These are phyloP conservation scores for Seriola quinqueradiata DNA, from an alignment of 2,113 vertebrate species.

Conservation along the genomic window DNA sequence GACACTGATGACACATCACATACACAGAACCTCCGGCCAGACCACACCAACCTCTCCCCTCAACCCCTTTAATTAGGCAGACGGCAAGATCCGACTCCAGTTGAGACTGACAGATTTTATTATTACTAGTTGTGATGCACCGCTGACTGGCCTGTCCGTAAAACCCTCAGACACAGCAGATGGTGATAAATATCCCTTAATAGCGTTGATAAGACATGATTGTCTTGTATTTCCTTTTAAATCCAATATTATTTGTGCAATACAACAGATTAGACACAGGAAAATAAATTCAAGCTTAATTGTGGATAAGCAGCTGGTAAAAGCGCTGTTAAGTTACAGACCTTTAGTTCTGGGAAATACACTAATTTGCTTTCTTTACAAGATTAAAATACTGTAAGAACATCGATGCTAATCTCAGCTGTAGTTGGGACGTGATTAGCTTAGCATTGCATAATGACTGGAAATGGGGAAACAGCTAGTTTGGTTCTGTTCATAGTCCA, in stretches of 20 bases:
- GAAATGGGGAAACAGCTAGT: not conserved
- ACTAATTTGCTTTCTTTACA: not conserved
- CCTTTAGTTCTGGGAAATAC: not conserved
- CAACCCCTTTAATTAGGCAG: slow-evolving; percentile 64
- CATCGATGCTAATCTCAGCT: not conserved
- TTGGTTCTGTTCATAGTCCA: not conserved
- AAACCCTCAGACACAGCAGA: slow-evolving; percentile 13
- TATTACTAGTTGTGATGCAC: slow-evolving; percentile 13
- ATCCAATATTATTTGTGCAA: slow-evolving; percentile 14
- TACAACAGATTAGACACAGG: not conserved
- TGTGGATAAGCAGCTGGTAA: not conserved
- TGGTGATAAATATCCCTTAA: slow-evolving; percentile 37
- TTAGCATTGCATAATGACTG: not conserved
- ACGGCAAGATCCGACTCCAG: slow-evolving; percentile 21
- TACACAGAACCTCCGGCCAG: slow-evolving; percentile 57
- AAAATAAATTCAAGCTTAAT: not conserved
- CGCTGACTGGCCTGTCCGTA: not conserved
- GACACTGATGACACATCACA: slow-evolving; percentile 65
- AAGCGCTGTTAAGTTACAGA: not conserved
- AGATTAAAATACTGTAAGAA: not conserved
- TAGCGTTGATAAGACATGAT: slow-evolving; percentile 1
- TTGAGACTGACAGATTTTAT: slow-evolving; percentile 29
- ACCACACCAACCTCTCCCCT: slow-evolving; percentile 49
- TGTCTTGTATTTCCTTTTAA: slow-evolving; percentile 9
- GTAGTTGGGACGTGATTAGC: no score